Evolutionary conservation across 37 sponge, comb jelly and placozoan genomes (phyloP).

Genomic region (Tethya wilhelma): DNA sequence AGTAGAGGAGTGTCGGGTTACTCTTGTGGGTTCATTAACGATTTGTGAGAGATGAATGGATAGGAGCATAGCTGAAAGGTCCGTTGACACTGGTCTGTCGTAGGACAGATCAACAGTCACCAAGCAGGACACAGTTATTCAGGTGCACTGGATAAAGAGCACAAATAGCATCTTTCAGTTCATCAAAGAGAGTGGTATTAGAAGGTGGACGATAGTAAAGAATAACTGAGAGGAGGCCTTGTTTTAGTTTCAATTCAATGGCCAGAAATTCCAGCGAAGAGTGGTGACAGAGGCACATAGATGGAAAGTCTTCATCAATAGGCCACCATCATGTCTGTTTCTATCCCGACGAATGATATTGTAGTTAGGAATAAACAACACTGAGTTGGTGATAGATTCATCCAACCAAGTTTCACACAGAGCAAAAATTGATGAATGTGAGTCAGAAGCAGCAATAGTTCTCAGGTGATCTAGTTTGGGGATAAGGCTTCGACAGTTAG

Average conservation of each 20-base stretch:
- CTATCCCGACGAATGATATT: too few relatives aligned
- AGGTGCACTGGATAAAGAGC: background rate
- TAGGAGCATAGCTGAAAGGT: background rate
- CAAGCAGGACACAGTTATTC: background rate
- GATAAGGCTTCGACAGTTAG: background rate
- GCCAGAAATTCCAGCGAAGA: background rate
- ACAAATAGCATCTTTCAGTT: background rate
- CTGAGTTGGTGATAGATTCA: too few relatives aligned
- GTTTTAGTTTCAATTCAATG: background rate
- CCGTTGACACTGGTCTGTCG: background rate
- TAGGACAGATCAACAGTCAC: too few relatives aligned
- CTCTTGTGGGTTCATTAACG: background rate
- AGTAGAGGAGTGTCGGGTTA: too few relatives aligned
- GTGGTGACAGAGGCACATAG: background rate
- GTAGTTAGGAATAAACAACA: too few relatives aligned
- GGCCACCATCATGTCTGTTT: too few relatives aligned
- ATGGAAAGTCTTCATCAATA: background rate
- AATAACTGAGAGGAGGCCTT: background rate
- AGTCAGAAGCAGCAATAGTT: background rate
- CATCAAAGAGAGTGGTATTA: background rate
- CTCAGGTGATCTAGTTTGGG: background rate
- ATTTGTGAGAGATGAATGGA: too few relatives aligned
- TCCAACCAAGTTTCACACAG: too few relatives aligned
- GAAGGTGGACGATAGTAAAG: background rate
- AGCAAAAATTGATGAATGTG: background rate